Percentiles rank a stretch among this genome's conserved stretches.
These are phyloP conservation scores for Takifugu ocellatus DNA, from an alignment of 2,797 vertebrate species.

Conservation along the genomic window DNA sequence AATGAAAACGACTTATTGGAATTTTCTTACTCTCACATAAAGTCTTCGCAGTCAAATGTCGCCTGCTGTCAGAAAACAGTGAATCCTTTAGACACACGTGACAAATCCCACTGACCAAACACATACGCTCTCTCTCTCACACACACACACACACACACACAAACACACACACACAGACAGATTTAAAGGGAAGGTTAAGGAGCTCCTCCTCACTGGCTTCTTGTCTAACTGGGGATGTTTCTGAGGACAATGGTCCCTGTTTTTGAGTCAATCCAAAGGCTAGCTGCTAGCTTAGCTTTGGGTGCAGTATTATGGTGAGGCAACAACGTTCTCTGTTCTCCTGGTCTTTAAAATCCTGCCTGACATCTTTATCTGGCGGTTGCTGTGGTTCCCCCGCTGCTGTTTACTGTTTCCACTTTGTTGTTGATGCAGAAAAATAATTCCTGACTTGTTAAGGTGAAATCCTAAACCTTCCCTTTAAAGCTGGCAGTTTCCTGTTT, in stretches of 20 bases:
- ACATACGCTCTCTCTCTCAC: constrained; percentile 17
- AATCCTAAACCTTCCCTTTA: constrained; percentile 56
- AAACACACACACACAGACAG: constrained; percentile 23
- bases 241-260: no score
- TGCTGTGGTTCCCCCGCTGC: no score
- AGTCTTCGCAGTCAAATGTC: constrained; percentile 40
- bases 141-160: constrained; percentile 20
- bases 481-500: constrained; percentile 15
- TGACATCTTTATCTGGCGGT: no score
- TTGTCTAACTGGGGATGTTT: no score
- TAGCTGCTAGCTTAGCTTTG: no score
- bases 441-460: background rate
- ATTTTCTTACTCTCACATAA: constrained; percentile 29
- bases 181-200: constrained; percentile 51
- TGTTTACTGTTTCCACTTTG: background rate
- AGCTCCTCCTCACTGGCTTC: background rate
- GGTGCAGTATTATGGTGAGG: no score
- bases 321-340: no score
- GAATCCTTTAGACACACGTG: constrained; percentile 35
- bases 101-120: constrained; percentile 65
- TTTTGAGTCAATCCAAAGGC: no score
- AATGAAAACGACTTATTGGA: constrained; percentile 1
- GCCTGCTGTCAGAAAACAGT: constrained; percentile 28
- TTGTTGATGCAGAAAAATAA: background rate
- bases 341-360: no score